A percentile compares a stretch with the other conserved stretches of the same genome.
phyloP scores from a whole-genome alignment of 2,113 vertebrate species.

The Setophaga coronata region DNA sequence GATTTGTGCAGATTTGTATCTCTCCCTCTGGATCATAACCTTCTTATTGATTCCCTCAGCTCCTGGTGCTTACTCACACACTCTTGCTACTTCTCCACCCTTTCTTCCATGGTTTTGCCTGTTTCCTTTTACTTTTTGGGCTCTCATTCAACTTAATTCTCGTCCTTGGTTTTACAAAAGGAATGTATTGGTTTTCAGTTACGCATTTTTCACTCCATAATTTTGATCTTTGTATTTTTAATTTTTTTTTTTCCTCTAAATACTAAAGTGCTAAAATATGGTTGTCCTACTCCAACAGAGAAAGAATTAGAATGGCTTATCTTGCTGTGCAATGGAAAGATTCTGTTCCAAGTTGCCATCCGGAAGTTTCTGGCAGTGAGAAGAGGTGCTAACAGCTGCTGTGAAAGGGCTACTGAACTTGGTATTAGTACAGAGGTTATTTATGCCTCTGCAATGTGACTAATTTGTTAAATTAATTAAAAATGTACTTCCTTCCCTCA shows the following conservation, averaged over 20 bases:
- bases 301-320: conserved; percentile 25
- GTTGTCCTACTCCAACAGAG: background rate
- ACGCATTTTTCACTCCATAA: background rate
- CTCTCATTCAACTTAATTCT: background rate
- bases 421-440: background rate
- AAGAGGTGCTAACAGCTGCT: conserved; percentile 47
- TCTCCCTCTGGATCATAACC: background rate
- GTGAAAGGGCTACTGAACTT: conserved; percentile 10
- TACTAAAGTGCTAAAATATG: background rate
- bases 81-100: background rate
- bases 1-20: background rate
- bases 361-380: conserved; percentile 45
- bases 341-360: background rate
- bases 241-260: background rate
- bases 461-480: conserved; percentile 34
- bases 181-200: background rate
- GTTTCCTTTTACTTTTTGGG: conserved; percentile 23
- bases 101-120: conserved; percentile 13
- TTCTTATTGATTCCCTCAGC: background rate
- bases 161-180: background rate
- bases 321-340: background rate
- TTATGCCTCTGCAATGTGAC: background rate
- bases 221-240: background rate
- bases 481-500: background rate
- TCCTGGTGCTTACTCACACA: background rate